Percentiles rank a stretch among this genome's conserved stretches.
These are phyloP conservation scores for Drosophila anomalipes DNA, from an alignment of 2,888 invertebrate species.

Conservation along the genomic window DNA sequence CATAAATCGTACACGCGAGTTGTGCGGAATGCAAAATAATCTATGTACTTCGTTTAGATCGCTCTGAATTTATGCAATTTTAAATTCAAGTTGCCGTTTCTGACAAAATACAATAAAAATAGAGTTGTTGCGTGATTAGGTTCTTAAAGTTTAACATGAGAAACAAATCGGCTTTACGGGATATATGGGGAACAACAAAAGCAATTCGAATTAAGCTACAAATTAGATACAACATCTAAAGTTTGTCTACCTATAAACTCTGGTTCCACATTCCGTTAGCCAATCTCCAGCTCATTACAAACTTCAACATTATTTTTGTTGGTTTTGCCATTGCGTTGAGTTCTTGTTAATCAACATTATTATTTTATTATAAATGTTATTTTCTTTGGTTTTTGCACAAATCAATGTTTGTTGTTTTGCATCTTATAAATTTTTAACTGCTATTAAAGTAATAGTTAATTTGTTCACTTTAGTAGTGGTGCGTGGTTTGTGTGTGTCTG, in stretches of 20 bases:
- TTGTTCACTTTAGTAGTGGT: constrained; percentile 54
- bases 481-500: constrained; percentile 31
- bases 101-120: constrained; percentile 31
- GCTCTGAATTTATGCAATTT: constrained; percentile 17
- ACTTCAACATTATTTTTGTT: constrained; percentile 36
- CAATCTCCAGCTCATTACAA: constrained; percentile 28
- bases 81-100: constrained; percentile 19
- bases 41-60: constrained; percentile 12
- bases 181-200: constrained; percentile 60
- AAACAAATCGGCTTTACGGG: constrained; percentile 24
- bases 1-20: constrained; percentile 28
- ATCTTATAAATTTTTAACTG: constrained; percentile 63
- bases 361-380: constrained; percentile 14
- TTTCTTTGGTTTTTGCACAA: constrained; percentile 31
- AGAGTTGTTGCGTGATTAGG: constrained; percentile 5
- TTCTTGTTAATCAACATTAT: constrained; percentile 23
- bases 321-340: constrained; percentile 17
- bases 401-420: constrained; percentile 27
- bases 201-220: constrained; percentile 72
- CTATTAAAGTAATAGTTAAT: constrained; percentile 77
- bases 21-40: constrained; percentile 40
- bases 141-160: constrained; percentile 20
- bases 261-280: constrained; percentile 40
- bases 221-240: constrained; percentile 72
- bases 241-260: constrained; percentile 75